These are phyloP conservation scores for Okamejei kenojei DNA, from an alignment of 2,797 vertebrate genomes.

Conservation along the genomic window DNA sequence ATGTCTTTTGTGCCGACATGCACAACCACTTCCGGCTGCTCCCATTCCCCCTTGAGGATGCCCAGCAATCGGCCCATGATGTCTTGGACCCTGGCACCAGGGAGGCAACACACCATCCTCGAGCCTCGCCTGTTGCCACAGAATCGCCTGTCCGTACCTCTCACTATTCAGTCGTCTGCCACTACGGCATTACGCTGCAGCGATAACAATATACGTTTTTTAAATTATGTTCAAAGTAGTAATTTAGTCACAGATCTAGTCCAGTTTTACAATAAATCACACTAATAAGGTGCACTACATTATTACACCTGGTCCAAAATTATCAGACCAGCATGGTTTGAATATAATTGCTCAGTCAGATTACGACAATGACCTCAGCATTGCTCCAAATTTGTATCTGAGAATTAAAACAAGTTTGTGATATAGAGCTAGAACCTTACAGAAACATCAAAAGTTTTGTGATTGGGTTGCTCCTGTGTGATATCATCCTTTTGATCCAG, in stretches of 20 bases:
- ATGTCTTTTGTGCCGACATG: too few species aligned
- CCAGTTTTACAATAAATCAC: neutral
- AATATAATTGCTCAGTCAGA: neutral
- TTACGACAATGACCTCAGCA: neutral
- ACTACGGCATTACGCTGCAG: too few species aligned
- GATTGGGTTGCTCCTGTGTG: neutral
- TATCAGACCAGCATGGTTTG: neutral
- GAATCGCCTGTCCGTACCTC: too few species aligned
- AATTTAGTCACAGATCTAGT: neutral
- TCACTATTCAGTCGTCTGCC: too few species aligned
- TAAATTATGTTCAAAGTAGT: neutral
- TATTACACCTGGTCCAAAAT: neutral
- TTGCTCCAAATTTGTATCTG: neutral
- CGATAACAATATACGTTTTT: neutral
- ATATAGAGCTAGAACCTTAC: neutral
- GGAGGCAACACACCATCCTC: too few species aligned
- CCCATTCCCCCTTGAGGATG: too few species aligned
- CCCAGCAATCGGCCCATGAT: too few species aligned
- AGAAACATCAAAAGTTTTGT: neutral
- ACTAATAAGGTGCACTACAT: neutral
- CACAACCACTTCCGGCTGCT: too few species aligned
- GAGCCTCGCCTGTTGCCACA: too few species aligned
- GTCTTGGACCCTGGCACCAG: too few species aligned
- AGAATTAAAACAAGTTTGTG: neutral
- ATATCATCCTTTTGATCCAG: too few species aligned